These are phyloP conservation scores for Poeciliopsis prolifica DNA, from an alignment of 2,113 vertebrate species.

Conservation along the genomic window DNA sequence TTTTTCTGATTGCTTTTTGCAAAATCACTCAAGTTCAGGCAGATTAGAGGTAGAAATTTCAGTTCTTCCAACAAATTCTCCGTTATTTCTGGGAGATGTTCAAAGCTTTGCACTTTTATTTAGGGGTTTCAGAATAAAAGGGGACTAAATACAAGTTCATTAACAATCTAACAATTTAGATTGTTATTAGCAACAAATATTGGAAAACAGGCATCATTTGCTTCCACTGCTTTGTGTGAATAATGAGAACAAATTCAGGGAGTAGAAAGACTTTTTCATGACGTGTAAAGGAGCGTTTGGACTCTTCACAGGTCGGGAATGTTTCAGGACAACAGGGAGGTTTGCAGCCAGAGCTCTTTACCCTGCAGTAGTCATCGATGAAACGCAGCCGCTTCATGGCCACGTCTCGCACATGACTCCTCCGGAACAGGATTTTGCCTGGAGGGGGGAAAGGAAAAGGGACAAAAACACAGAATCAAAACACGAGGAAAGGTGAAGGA, in stretches of 20 bases:
- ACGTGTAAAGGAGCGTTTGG: background rate
- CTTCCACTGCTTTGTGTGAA: too few relatives aligned
- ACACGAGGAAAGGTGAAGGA: background rate
- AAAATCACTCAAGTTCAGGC: background rate
- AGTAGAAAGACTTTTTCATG: background rate
- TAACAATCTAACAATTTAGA: too few relatives aligned
- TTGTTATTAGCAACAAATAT: too few relatives aligned
- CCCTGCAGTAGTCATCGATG: slow-evolving; percentile 98
- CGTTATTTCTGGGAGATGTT: too few relatives aligned
- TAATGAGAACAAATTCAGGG: too few relatives aligned
- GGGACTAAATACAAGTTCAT: too few relatives aligned
- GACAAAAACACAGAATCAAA: background rate
- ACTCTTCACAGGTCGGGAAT: background rate
- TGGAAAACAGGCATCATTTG: too few relatives aligned
- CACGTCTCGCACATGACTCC: slow-evolving; percentile 97
- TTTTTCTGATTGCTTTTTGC: background rate
- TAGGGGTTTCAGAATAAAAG: too few relatives aligned
- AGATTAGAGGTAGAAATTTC: background rate
- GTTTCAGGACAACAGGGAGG: slow-evolving; percentile 11
- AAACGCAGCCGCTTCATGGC: slow-evolving; percentile 97
- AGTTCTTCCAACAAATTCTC: too few relatives aligned
- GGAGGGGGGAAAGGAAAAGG: slow-evolving; percentile 33
- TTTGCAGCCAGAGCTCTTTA: slow-evolving; percentile 75
- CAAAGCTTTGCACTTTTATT: too few relatives aligned
- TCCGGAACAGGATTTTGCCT: slow-evolving; percentile 99